These are phyloP conservation scores for Arctopsyche grandis DNA, from an alignment of 1,140 invertebrate genomes.

Conservation along the genomic window DNA sequence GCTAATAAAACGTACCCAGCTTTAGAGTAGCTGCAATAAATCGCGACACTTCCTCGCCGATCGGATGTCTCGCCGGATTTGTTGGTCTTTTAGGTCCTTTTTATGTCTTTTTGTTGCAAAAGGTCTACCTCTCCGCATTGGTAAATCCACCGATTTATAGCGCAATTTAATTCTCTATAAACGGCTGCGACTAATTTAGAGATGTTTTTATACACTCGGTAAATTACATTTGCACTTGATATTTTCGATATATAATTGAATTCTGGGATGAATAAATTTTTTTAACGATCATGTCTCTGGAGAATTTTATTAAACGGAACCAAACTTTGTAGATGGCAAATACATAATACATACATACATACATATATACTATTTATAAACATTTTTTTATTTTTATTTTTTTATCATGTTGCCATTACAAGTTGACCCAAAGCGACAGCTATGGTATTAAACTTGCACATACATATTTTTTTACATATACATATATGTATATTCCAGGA, in stretches of 20 bases:
- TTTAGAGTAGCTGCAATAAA: conserved; percentile 36
- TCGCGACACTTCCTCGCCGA: conserved; percentile 29
- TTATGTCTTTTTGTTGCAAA: conserved; percentile 27
- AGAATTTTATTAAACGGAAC: too few species aligned
- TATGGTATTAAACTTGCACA: too few species aligned
- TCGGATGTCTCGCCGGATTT: conserved; percentile 21
- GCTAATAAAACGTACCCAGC: background rate
- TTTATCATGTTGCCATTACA: too few species aligned
- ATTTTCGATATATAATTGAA: background rate
- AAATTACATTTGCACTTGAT: background rate
- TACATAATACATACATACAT: too few species aligned
- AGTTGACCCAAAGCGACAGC: too few species aligned
- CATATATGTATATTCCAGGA: too few species aligned
- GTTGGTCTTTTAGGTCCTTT: conserved; percentile 18
- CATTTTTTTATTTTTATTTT: too few species aligned
- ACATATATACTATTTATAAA: too few species aligned
- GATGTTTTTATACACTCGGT: background rate
- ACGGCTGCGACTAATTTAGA: conserved; percentile 7
- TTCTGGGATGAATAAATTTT: too few species aligned
- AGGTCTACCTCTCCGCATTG: background rate
- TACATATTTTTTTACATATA: too few species aligned
- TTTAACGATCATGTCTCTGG: too few species aligned
- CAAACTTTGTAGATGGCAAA: too few species aligned
- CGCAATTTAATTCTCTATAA: conserved; percentile 12
- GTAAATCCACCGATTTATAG: conserved; percentile 13